Base-by-base conservation (phyloP, 2,888 invertebrate species). In the Eremobia ochroleuca region DNA sequence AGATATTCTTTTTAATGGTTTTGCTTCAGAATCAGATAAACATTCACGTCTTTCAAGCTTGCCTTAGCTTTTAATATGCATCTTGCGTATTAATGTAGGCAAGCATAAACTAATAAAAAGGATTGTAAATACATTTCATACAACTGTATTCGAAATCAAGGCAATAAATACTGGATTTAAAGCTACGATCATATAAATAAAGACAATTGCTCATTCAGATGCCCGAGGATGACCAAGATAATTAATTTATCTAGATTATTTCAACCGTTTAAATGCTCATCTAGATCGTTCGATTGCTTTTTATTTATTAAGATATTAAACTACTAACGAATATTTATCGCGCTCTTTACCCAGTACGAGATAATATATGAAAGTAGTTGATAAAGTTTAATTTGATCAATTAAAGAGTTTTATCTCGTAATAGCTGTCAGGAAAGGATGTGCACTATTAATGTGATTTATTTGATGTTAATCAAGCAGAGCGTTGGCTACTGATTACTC, bases 141-240 rank as follows among this genome's bases (percentile, higher is more conserved):
- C 74, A 68, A 80, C 64, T 69, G 73, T 58, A 79, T 84, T 86
- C 67, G 76, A 80, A 78, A 80, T 70, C 76, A 67, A 67, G 52
- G 65, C 74, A 43, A 84, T 84, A 81, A 79, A 88, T 87, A 86
- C 55, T 43, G 58, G 59, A 65, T 69, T 69, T 70, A 87, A 87
- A 77, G 43, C 71, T 66, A 77, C 67, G 62, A 62, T 74, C 61
- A 79, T 81, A 87, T 77, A 85, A 82, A 87, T 82, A 76, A 78
- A 87, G 73, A 85, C 85, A 85, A 85, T 87, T 81, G 85, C 73
- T 85, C 85, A 87, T 85, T 87, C 85, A 85, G 72, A 85, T 85
- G 85, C 85, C 87, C 49, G n/a, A 70, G 73, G 76, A 85, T 79
- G 64, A 55, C 75, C 82, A 73, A 49, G 59, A 79, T 70, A 76